phyloP scores from a whole-genome alignment of 1,140 invertebrate species.

The Diabrotica undecimpunctata region DNA sequence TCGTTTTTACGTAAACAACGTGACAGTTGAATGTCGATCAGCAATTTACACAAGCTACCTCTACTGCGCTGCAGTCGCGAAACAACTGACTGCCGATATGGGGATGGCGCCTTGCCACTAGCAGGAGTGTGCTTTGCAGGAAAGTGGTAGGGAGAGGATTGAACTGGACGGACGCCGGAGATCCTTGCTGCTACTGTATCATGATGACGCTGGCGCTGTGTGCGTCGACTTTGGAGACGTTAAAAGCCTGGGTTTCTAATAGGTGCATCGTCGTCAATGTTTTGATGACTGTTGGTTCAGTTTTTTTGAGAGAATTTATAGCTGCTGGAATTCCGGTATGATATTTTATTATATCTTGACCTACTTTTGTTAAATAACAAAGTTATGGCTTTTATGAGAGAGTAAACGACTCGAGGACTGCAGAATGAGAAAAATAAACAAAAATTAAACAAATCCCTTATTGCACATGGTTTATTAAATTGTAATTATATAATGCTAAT shows the following conservation, averaged over 20 bases:
- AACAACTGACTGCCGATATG: background rate
- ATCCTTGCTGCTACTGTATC: conserved; percentile 1
- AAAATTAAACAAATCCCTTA: no score
- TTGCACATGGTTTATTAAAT: no score
- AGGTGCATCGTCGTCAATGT: background rate
- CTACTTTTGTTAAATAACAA: no score
- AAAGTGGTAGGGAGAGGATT: background rate
- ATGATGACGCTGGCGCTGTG: background rate
- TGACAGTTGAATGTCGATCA: background rate
- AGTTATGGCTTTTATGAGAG: no score
- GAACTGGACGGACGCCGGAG: conserved; percentile 1
- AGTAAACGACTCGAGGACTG: no score
- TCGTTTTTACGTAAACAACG: background rate
- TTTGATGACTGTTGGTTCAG: background rate
- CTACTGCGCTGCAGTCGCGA: background rate
- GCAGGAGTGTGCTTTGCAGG: background rate
- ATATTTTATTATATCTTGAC: no score
- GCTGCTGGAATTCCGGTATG: no score
- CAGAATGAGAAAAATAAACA: no score
- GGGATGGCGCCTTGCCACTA: background rate
- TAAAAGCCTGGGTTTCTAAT: background rate
- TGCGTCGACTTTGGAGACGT: background rate
- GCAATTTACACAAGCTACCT: background rate
- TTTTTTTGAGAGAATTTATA: no score
- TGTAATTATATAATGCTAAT: no score